Conservation (phyloP, 2,113 vertebrate genomes). For the Ophiodon elongatus region DNA sequence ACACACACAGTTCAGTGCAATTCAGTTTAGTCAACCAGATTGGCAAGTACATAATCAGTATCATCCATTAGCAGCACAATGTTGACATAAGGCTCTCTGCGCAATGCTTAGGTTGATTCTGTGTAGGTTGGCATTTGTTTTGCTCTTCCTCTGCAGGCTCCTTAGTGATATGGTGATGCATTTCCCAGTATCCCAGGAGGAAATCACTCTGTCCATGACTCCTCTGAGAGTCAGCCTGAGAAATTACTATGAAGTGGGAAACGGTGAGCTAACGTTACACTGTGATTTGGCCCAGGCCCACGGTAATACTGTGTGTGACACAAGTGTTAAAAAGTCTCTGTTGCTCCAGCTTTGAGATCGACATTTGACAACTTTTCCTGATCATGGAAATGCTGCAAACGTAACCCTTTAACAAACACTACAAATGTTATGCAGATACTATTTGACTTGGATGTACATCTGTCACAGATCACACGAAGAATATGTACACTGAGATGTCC, state of each 20-base stretch:
- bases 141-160: conserved; percentile 66
- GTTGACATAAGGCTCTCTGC: not conserved
- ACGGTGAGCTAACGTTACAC: conserved; percentile 80
- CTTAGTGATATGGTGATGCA: conserved; percentile 87
- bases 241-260: conserved; percentile 86
- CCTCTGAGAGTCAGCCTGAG: conserved; percentile 87
- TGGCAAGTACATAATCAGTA: conserved; percentile 3
- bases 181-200: conserved; percentile 91
- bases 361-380: too few species aligned
- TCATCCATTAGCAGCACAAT: not conserved
- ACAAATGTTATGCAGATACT: not conserved
- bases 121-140: not conserved
- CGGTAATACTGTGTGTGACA: too few species aligned
- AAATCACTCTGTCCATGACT: conserved; percentile 90
- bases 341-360: too few species aligned
- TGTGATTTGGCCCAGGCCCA: not conserved
- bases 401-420: not conserved
- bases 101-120: not conserved
- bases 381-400: not conserved
- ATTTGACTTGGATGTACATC: conserved; percentile 25
- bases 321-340: not conserved
- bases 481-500: conserved; percentile 88
- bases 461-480: conserved; percentile 85
- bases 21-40: not conserved
- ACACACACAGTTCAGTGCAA: not conserved